Evolutionary conservation across 2,888 invertebrate genomes (phyloP).

Genomic region (Hanleya hanleyi): DNA sequence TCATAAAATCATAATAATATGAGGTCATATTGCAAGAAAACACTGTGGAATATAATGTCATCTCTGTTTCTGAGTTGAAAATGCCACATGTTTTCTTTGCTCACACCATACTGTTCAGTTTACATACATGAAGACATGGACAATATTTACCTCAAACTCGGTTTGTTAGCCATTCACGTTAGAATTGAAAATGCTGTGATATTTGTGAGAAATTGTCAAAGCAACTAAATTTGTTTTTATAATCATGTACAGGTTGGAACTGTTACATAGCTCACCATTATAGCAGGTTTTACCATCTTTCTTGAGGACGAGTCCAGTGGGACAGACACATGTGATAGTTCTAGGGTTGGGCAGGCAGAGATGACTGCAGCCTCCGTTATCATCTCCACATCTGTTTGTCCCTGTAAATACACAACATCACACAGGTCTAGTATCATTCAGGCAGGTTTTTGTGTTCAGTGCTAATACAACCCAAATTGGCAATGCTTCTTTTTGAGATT

Average conservation of each 20-base stretch:
- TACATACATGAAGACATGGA: too few species aligned
- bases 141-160: too few species aligned
- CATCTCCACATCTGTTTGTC: slow-evolving; percentile 79
- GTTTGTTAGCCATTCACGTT: background rate
- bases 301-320: slow-evolving; percentile 83
- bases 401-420: slow-evolving; percentile 56
- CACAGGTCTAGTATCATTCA: too few species aligned
- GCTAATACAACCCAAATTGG: too few species aligned
- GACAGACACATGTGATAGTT: slow-evolving; percentile 86
- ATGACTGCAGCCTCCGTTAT: slow-evolving; percentile 91
- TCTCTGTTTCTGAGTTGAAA: too few species aligned
- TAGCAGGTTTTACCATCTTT: slow-evolving; percentile 70
- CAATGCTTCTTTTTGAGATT: too few species aligned
- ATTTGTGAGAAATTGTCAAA: background rate
- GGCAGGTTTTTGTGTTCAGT: too few species aligned
- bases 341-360: slow-evolving; percentile 81
- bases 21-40: too few species aligned
- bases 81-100: too few species aligned
- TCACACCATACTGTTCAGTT: too few species aligned
- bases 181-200: background rate
- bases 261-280: slow-evolving; percentile 51
- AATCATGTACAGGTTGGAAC: background rate
- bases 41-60: too few species aligned
- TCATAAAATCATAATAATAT: too few species aligned
- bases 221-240: background rate